Evolutionary conservation across 2,797 vertebrate species (phyloP), one percentile per base, ranked within the genome.

Genomic region (Odontamblyopus lacepedii): DNA sequence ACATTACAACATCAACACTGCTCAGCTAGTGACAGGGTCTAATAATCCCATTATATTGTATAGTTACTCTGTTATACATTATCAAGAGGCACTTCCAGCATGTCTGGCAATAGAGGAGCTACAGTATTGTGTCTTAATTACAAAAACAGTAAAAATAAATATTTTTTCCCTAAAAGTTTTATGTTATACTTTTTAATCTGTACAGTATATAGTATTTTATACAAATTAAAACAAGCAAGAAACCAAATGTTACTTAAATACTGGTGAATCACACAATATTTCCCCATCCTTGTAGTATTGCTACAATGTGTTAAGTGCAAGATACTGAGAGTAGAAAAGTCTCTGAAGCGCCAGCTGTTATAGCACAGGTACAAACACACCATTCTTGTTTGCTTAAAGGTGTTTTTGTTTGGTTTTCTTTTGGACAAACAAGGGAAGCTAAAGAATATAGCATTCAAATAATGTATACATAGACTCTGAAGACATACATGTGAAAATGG

Each of bases 131-230:
- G 94, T 96, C 95, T 97, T 96, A 94, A 94, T 96, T 97, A 96
- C 94, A 97, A 97, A 63, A 96, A 96, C 93, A 94, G 95, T 96
- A 97, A 97, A 98, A 98, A 97, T 98, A 98, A 97, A 98, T 97
- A 97, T 95, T 93, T 65, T 95, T 95, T 94, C 23, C 30, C 95
- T 93, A 95, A 96, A 96, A 96, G 93, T 93, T 94, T 93, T 85
- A 83, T 90, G 86, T 85, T 91, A 91, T 91, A 92, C 71, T 88
- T 92, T 88, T 87, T 76, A 90, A 91, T 92, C 95, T 97, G 94
- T 97, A 97, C 95, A 96, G 94, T 92, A 94, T 95, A 93, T 95
- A 63, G 18, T 63, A 94, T 92, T 94, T 87, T 95, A 94, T 97
- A 97, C 94, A 97, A 98, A 97, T 90, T 92, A 88, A 93, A 94